Evolutionary conservation across 1,140 invertebrate species (phyloP).

Genomic region (Danaus plexippus): DNA sequence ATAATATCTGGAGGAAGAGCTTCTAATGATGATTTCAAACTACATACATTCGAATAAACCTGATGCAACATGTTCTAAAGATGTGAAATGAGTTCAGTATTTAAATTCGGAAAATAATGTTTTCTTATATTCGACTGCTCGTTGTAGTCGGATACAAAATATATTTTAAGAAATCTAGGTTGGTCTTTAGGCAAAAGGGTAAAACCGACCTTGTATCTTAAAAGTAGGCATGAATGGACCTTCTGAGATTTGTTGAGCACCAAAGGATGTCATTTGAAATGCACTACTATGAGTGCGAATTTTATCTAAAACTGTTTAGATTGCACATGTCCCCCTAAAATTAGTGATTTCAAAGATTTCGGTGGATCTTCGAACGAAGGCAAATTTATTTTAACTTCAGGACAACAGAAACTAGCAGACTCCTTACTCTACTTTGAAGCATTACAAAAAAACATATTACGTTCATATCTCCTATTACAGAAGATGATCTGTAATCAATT

Average conservation of each 20-base stretch:
- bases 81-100: slow-evolving; percentile 10
- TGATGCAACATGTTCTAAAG: slow-evolving; percentile 24
- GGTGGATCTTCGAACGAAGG: too few species aligned
- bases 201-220: slow-evolving; percentile 16
- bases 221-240: slow-evolving; percentile 23
- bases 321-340: too few species aligned
- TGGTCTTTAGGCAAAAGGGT: slow-evolving; percentile 16
- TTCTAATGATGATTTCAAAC: slow-evolving; percentile 6
- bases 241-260: slow-evolving; percentile 8
- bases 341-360: too few species aligned
- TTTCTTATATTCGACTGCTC: slow-evolving; percentile 17
- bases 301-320: too few species aligned
- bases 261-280: slow-evolving; percentile 4
- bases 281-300: too few species aligned
- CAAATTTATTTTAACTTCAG: too few species aligned
- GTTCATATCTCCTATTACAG: slow-evolving; percentile 20
- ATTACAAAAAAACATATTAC: slow-evolving; percentile 23
- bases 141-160: slow-evolving; percentile 26
- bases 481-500: slow-evolving; percentile 22
- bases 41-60: slow-evolving; percentile 15
- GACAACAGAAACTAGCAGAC: slow-evolving; percentile 7
- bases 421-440: slow-evolving; percentile 26
- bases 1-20: too few species aligned
- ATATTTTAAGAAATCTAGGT: slow-evolving; percentile 23
- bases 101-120: slow-evolving; percentile 12